A percentile compares a stretch with the other conserved stretches of the same genome.
Conservation (phyloP, 2,888 invertebrate genomes). For the Ormyrus thymus region DNA sequence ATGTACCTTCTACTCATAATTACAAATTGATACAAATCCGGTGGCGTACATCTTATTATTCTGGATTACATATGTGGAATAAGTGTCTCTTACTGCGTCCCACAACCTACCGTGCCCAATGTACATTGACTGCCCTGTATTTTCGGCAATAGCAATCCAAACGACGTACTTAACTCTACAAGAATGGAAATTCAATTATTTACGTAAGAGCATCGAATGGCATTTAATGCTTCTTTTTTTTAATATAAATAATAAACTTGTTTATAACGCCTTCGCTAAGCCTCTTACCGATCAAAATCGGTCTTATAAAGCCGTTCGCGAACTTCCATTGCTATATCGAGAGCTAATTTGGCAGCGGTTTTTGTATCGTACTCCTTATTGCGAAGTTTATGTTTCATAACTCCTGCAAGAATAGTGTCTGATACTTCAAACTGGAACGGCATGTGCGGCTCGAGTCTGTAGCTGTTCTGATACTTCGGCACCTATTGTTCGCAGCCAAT, state of each 20-base stretch:
- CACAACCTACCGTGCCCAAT: constrained; percentile 61
- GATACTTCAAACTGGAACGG: constrained; percentile 59
- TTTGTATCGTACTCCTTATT: constrained; percentile 60
- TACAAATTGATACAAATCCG: constrained; percentile 63
- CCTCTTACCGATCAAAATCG: constrained; percentile 62
- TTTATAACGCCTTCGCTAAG: not conserved
- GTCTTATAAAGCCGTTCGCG: constrained; percentile 62
- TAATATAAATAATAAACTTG: not conserved
- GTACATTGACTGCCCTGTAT: constrained; percentile 59
- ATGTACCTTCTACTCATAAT: constrained; percentile 61
- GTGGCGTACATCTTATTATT: constrained; percentile 60
- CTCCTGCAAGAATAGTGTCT: constrained; percentile 62
- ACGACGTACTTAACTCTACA: constrained; percentile 66
- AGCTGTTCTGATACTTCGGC: constrained; percentile 67
- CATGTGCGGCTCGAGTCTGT: constrained; percentile 60
- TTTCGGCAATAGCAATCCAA: constrained; percentile 64
- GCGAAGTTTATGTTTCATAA: constrained; percentile 59
- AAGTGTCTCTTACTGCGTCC: constrained; percentile 63
- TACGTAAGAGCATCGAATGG: too few relatives aligned
- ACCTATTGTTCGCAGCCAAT: constrained; percentile 55
- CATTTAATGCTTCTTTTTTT: constrained; percentile 11
- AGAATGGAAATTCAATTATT: not conserved
- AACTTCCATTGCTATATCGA: constrained; percentile 61
- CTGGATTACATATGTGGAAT: constrained; percentile 61
- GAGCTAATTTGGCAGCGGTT: constrained; percentile 59